Percentiles rank a stretch among this genome's conserved stretches.
Evolutionary conservation across 2,797 vertebrate genomes (phyloP).

Genomic region (Pyrocephalus nanus): DNA sequence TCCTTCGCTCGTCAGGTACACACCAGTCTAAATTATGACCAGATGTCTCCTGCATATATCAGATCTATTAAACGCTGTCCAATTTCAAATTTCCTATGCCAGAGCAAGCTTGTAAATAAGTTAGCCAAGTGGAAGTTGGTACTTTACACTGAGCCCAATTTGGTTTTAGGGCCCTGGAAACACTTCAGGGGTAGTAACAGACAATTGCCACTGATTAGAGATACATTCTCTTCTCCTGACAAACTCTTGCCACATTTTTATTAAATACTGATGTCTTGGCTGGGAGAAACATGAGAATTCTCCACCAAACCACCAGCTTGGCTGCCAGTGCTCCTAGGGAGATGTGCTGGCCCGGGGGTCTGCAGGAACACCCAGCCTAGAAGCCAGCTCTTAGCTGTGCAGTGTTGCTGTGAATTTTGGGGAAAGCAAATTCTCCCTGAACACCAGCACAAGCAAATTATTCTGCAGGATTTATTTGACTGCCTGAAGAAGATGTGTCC

Average conservation of each 20-base stretch:
- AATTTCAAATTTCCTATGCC: neutral
- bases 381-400: neutral
- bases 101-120: neutral
- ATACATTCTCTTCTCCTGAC: neutral
- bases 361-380: neutral
- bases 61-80: neutral
- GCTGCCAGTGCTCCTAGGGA: neutral
- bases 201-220: neutral
- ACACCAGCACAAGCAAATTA: neutral
- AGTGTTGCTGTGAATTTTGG: neutral
- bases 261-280: neutral
- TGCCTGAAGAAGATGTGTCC: neutral
- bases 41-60: neutral
- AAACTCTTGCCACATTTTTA: neutral
- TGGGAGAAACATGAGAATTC: neutral
- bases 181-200: neutral
- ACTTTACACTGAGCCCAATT: neutral
- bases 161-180: neutral
- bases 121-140: neutral
- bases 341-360: accelerated
- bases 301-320: neutral
- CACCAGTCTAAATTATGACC: neutral
- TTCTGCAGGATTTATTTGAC: neutral
- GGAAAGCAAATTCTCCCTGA: neutral
- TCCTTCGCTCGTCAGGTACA: neutral